Base-by-base conservation (phyloP, 2,888 invertebrate species). In the Osmoderma eremita region DNA sequence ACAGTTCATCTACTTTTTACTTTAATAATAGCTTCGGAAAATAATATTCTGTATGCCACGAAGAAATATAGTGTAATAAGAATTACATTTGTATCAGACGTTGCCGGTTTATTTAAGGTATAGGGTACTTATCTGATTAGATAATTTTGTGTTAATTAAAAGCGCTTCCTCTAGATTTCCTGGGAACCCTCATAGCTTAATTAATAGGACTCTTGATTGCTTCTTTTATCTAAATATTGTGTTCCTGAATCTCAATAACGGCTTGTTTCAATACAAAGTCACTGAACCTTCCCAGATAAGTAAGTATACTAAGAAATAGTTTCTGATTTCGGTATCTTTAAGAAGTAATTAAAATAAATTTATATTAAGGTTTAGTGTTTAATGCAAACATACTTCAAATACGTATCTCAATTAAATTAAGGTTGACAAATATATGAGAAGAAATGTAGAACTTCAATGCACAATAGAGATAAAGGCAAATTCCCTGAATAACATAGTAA, bases 121-220 rank as follows among this genome's bases (percentile, higher is more conserved):
- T 12, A 17, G 10, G 13, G 45, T 36, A 41, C 30, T 15, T 61
- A 61, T 61, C 58, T 61, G 58, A 61, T 61, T 61, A 61, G 58
- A 61, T 61, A 61, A 45, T 45, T 48, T 61, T 61, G 45, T 61
- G 30, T 48, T 61, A 61, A 61, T 61, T 61, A 61, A 61, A 61
- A 45, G 45, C 45, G 30, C 30, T 45, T 61, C 58, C 15, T 45
- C 12, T 48, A 45, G 42, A 45, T 61, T 61, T 48, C 58, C 45
- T 45, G 8, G 17, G 58, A 45, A 61, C 45, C 48, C 45, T 61
- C 58, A 17, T 45, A 12, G 17, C 24, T 61, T 61, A 61, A 61
- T 61, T 61, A 61, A 17, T 61, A 45, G 18, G 45, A 48, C 58
- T 45, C 58, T 45, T 61, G 58, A 61, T 61, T 61, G 30, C 45